Conservation (phyloP, 2,888 invertebrate genomes). For the Ophion costatus region DNA sequence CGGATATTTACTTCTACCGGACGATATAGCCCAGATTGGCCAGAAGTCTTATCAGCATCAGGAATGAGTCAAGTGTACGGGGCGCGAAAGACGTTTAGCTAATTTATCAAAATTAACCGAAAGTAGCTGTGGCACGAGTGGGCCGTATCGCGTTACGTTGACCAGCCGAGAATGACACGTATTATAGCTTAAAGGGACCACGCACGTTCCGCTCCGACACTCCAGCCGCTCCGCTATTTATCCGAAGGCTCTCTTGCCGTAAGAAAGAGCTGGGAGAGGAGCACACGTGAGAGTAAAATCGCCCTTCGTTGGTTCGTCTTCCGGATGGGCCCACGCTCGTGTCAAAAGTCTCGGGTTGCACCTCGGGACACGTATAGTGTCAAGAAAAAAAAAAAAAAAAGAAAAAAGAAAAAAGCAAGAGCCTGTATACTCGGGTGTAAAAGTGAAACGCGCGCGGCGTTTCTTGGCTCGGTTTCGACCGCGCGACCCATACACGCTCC, state of each 20-base stretch:
- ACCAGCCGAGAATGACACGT: constrained; percentile 21
- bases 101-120: neutral
- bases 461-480: no score
- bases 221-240: constrained; percentile 23
- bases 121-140: constrained; percentile 24
- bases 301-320: constrained; percentile 40
- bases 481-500: no score
- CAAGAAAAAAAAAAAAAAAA: neutral
- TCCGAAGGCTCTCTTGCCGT: neutral
- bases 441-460: no score
- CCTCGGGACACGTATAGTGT: constrained; percentile 39
- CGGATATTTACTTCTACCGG: no score
- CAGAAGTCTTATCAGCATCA: neutral
- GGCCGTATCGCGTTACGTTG: constrained; percentile 54
- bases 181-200: constrained; percentile 3
- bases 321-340: constrained; percentile 61
- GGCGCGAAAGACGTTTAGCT: neutral
- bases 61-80: neutral
- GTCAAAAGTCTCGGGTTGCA: constrained; percentile 61
- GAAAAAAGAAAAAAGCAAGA: neutral
- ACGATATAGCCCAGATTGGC: no score
- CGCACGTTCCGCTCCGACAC: neutral
- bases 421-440: no score
- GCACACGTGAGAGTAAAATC: neutral
- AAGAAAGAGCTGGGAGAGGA: neutral